Percentiles rank a stretch among this genome's conserved stretches.
These are phyloP conservation scores for Falco cherrug DNA, from an alignment of 2,797 vertebrate species.

Conservation along the genomic window DNA sequence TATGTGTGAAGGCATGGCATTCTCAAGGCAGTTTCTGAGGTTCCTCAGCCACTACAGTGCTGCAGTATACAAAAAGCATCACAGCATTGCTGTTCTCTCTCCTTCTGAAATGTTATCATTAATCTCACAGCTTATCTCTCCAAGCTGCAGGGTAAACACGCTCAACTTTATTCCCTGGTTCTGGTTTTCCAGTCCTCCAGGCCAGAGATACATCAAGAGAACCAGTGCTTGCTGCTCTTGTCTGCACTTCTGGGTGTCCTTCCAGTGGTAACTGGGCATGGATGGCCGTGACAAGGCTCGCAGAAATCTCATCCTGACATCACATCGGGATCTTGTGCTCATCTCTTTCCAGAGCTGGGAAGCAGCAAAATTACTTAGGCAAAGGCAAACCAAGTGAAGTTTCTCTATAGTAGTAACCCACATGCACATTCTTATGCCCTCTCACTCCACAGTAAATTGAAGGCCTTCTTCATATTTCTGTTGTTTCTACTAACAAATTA, in stretches of 20 bases:
- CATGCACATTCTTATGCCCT: not conserved
- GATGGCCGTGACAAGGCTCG: fast-evolving
- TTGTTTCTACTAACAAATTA: not conserved
- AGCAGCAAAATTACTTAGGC: not conserved
- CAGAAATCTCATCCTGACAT: not conserved
- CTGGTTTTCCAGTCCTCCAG: not conserved
- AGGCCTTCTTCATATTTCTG: not conserved
- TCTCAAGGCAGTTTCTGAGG: not conserved
- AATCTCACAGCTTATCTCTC: not conserved
- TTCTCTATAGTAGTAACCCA: not conserved
- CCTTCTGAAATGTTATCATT: not conserved
- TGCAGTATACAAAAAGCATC: not conserved
- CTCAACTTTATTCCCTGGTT: not conserved
- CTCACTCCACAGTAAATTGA: not conserved
- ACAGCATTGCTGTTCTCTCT: not conserved
- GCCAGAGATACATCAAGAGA: not conserved
- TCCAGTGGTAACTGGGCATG: not conserved
- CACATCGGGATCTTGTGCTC: not conserved
- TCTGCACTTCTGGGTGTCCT: not conserved
- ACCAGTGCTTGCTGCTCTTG: not conserved
- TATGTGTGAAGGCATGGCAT: not conserved
- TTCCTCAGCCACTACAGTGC: not conserved
- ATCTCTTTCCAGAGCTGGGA: not conserved
- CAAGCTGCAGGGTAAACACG: not conserved
- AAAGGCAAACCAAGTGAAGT: not conserved